Base-by-base conservation (phyloP, 2,113 vertebrate species). In the Gobiocypris rarus region DNA sequence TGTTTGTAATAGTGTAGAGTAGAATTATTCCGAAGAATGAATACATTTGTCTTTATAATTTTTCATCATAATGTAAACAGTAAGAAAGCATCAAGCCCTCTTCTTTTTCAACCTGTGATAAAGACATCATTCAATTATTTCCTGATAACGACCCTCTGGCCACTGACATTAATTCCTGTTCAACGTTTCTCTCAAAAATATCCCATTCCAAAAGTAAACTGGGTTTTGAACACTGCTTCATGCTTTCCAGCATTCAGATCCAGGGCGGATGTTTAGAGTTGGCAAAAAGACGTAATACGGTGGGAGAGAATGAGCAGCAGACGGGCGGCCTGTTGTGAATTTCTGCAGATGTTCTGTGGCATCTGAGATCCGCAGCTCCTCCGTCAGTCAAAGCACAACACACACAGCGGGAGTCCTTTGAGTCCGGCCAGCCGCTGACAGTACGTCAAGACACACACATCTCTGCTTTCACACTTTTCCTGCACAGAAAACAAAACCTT, bases 341-440 rank as follows among this genome's bases (percentile, higher is more conserved):
- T 96, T 96, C 91, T 93, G 89, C 91, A 93, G 94, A 91, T 93
- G 92, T 92, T 31, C 56, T 81, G 94, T 94, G 94, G 94, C 93
- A 91, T 89, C 13, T 34, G 93, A 91, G 91, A 92, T 89, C 90
- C 52, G 22, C 91, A 93, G 94, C 93, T 92, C 93, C 93, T 95
- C 93, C 93, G 94, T 94, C 95, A 96, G 94, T 94, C 95, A 94
- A 95, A 95, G 93, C 94, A 95, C 95, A 96, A 95, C 94, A 94
- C 95, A 95, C 95, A 93, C 94, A 89, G 38, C 92, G 93, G 91
- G 94, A 92, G 90, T 82, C 91, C 95, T 89, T 96, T 96, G 94
- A 96, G 95, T 93, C 91, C 91, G 83, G 83, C 9, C 86, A 92
- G 91, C 89, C 89, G 93, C 94, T 96, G 94, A 96, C 94, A 95